These are phyloP conservation scores for Myathropa florea DNA, from an alignment of 2,888 invertebrate species.

Conservation along the genomic window DNA sequence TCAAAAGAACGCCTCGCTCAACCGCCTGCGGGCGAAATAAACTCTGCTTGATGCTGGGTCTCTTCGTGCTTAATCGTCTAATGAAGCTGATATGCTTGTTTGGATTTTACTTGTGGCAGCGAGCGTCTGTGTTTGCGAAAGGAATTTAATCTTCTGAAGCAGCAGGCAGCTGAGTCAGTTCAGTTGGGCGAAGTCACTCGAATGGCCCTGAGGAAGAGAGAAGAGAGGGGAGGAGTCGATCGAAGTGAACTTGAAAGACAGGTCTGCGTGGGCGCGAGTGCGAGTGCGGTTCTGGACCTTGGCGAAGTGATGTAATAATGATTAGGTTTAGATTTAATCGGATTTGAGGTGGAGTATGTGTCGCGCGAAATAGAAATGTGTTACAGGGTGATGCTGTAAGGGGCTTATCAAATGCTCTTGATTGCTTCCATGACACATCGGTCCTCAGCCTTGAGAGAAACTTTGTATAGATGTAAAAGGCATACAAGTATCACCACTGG, in stretches of 20 bases:
- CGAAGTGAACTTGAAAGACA: constrained; percentile 12
- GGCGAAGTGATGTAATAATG: neutral
- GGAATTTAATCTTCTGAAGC: neutral
- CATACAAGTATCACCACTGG: too few species aligned
- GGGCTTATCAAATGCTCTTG: neutral
- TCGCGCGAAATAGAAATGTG: neutral
- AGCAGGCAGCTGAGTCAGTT: neutral
- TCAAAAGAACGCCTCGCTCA: constrained; percentile 16
- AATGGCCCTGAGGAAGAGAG: neutral
- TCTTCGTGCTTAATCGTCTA: constrained; percentile 2
- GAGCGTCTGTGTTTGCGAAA: neutral
- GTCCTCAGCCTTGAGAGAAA: too few species aligned
- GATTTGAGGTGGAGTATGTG: neutral
- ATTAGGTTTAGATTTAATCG: neutral
- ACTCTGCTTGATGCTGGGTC: neutral
- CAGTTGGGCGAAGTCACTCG: neutral
- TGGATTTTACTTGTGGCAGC: neutral
- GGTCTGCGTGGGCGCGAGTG: constrained; percentile 19
- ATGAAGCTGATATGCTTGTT: constrained; percentile 25
- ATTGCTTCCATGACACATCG: neutral
- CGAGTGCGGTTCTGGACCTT: neutral
- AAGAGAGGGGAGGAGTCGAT: neutral
- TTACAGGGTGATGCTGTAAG: neutral
- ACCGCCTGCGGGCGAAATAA: neutral
- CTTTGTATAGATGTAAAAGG: too few species aligned